Evolutionary conservation across 2,888 invertebrate genomes (phyloP), one percentile per base, ranked within the genome.

Genomic region (Diaphora mendica): DNA sequence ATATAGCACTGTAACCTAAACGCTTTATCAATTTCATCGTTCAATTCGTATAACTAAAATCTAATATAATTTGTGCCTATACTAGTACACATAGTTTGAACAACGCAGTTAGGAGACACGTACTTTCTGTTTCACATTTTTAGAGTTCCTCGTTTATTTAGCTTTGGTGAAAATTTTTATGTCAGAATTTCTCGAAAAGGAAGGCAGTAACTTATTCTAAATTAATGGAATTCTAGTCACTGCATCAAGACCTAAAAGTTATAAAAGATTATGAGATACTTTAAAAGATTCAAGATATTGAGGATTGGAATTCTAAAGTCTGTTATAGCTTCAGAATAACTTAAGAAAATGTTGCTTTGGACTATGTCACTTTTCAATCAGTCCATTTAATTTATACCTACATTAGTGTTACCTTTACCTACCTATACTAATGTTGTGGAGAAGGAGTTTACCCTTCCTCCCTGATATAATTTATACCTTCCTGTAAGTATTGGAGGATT

Each of bases 91-190:
- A 30, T 8, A 62, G 30, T 62, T 62, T 30, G 30, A 62, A 17
- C 30, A 15, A 13, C 11, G 23, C 3, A 23, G 17, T 68, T 39
- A 55, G 51, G 30, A 30, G 55, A 51, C 51, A 65, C 64, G 72
- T 64, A 26, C 39, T 30, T 64, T 64, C n/a, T 20, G 23, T 51
- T 68, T 68, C 13, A 51, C 75, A 70, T 74, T 76, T 77, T 68
- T 62, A 30, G 62, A 30, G 62, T 62, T 62, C 62, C 8, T 30
- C 5, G 5, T 30, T 59, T 59, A 59, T 26, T 59, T 0, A 59
- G 15, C 4, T 3, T 59, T 26, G 0, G 26, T 4, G n/a, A 51
- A 23, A 4, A n/a, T 55, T 9, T 1, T 23, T 55, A 8, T 55
- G 8, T 5, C n/a, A 23, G 3, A n/a, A 55, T n/a, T 11, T 55